A percentile compares a stretch with the other conserved stretches of the same genome.
Conservation (phyloP, 2,113 vertebrate genomes). For the rat (Rattus norvegicus) region DNA sequence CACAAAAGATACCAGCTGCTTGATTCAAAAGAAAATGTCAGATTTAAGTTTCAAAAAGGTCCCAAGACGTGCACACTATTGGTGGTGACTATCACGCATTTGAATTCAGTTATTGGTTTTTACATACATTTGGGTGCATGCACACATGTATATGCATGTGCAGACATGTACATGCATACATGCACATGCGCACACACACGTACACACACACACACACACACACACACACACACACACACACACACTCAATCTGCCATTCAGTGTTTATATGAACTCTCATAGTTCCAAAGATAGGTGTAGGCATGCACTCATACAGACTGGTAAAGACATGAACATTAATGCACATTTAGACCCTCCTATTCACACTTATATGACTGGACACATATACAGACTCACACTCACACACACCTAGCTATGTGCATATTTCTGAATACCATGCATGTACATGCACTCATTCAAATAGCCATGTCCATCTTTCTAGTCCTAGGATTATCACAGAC, state of each 20-base stretch:
- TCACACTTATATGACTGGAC: background rate
- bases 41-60: background rate
- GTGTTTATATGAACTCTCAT: background rate
- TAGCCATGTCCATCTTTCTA: accelerated
- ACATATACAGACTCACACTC: background rate
- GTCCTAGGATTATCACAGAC: background rate
- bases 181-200: no score
- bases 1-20: background rate
- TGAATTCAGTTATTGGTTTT: background rate
- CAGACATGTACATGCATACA: no score
- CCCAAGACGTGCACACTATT: background rate
- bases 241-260: background rate
- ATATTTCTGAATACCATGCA: background rate
- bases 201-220: no score
- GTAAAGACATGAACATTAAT: background rate
- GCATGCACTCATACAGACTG: background rate
- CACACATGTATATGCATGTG: no score
- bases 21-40: background rate
- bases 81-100: background rate
- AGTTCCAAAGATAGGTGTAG: background rate
- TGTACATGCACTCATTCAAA: background rate
- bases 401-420: background rate
- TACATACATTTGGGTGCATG: background rate
- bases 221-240: background rate
- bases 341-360: background rate